Percentiles rank a stretch among this genome's conserved stretches.
Conservation (phyloP, 2,888 invertebrate genomes). For the Disparrhopalites patrizii region DNA sequence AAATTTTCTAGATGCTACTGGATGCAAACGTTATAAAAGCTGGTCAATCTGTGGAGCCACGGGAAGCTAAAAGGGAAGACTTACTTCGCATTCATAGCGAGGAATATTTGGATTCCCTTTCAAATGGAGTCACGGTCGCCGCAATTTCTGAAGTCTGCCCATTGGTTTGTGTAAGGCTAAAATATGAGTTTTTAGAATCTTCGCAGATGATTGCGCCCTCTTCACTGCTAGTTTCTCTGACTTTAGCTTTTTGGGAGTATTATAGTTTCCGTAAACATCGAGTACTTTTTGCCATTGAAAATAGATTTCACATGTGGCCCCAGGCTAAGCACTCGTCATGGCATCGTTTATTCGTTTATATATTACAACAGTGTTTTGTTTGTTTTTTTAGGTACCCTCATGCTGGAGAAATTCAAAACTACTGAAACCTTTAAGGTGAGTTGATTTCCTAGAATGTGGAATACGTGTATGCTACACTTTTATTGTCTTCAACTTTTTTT, state of each 20-base stretch:
- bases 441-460: not conserved
- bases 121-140: constrained; percentile 51
- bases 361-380: no score
- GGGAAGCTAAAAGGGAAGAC: constrained; percentile 68
- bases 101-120: constrained; percentile 69
- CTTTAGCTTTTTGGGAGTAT: not conserved
- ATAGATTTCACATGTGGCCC: no score
- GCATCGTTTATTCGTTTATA: no score
- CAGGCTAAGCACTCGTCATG: no score
- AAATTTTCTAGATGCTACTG: constrained; percentile 22
- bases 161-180: not conserved
- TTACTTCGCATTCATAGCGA: constrained; percentile 70
- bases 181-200: no score
- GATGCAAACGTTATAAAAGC: constrained; percentile 4
- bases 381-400: constrained; percentile 21
- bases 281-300: no score
- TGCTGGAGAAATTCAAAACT: constrained; percentile 19
- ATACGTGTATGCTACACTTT: not conserved
- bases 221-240: not conserved
- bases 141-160: constrained; percentile 25
- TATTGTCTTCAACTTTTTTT: not conserved
- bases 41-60: constrained; percentile 60
- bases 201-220: not conserved
- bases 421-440: constrained; percentile 28
- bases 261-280: no score